phyloP scores from a whole-genome alignment of 2,113 vertebrate genomes.

The Actinemys pallida region DNA sequence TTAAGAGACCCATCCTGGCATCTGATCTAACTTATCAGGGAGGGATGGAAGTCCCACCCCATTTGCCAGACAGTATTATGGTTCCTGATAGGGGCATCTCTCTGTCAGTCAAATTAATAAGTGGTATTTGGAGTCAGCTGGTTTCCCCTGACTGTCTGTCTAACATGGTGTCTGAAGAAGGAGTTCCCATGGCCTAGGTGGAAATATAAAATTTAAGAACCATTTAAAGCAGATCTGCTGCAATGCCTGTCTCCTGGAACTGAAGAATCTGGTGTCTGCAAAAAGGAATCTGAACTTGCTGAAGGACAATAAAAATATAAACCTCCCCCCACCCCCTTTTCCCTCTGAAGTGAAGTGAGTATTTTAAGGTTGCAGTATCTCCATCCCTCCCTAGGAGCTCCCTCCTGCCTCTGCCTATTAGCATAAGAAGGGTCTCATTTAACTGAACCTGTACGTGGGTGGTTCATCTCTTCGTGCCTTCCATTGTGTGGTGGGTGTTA shows the following conservation, averaged over 20 bases:
- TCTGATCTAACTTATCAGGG: background rate
- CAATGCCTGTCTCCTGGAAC: background rate
- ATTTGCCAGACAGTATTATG: background rate
- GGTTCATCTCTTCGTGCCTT: background rate
- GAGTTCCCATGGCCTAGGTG: fast-evolving
- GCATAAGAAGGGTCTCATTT: background rate
- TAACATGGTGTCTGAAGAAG: background rate
- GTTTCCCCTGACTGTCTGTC: background rate
- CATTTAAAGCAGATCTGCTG: background rate
- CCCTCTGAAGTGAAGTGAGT: background rate
- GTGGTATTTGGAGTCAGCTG: background rate
- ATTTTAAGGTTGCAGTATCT: background rate
- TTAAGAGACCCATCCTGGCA: background rate
- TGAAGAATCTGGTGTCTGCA: background rate
- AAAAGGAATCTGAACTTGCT: background rate
- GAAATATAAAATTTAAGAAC: background rate
- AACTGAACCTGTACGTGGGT: background rate
- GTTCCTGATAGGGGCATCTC: fast-evolving
- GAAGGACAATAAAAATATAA: background rate
- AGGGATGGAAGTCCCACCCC: background rate
- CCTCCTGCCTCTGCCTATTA: background rate
- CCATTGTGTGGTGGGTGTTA: background rate
- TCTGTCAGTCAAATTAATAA: background rate
- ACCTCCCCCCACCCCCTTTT: background rate
- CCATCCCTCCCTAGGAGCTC: background rate